Conservation (phyloP, 2,888 invertebrate genomes). For the Drosophila pseudotalamancana region DNA sequence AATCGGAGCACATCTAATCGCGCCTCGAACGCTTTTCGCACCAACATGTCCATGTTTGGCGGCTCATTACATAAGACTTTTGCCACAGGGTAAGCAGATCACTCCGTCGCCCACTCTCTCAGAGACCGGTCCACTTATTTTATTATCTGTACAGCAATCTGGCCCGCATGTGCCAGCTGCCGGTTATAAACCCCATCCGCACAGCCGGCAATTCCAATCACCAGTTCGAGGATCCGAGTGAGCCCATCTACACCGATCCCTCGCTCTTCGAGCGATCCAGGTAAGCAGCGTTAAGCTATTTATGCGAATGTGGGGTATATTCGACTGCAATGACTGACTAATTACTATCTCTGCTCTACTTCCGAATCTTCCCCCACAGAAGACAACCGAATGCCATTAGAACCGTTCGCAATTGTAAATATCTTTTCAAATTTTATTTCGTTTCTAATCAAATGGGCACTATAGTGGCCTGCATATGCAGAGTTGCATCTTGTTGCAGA, state of each 20-base stretch:
- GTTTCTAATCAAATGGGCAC: slow-evolving; percentile 2
- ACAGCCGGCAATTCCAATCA: slow-evolving; percentile 84
- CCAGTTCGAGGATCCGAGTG: slow-evolving; percentile 93
- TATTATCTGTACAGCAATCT: slow-evolving; percentile 78
- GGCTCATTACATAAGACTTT: slow-evolving; percentile 89
- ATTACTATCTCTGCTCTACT: background rate
- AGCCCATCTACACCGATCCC: slow-evolving; percentile 96
- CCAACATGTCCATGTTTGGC: slow-evolving; percentile 87
- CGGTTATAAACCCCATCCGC: slow-evolving; percentile 85
- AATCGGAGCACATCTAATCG: slow-evolving; percentile 78
- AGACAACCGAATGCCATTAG: slow-evolving; percentile 32
- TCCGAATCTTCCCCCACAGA: too few species aligned
- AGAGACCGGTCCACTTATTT: slow-evolving; percentile 50
- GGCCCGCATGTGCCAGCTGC: slow-evolving; percentile 84
- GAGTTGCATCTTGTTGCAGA: slow-evolving; percentile 68
- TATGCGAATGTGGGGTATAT: too few species aligned
- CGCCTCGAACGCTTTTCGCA: slow-evolving; percentile 79
- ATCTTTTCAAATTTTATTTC: slow-evolving; percentile 46
- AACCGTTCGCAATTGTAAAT: slow-evolving; percentile 61
- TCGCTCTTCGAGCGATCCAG: slow-evolving; percentile 94
- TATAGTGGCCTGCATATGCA: slow-evolving; percentile 71
- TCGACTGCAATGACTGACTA: background rate
- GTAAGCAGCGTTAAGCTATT: slow-evolving; percentile 74
- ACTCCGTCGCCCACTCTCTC: slow-evolving; percentile 8
- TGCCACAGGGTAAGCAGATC: slow-evolving; percentile 86